These are phyloP conservation scores for Phyllostomus discolor DNA, from an alignment of 2,113 vertebrate genomes.

Conservation along the genomic window DNA sequence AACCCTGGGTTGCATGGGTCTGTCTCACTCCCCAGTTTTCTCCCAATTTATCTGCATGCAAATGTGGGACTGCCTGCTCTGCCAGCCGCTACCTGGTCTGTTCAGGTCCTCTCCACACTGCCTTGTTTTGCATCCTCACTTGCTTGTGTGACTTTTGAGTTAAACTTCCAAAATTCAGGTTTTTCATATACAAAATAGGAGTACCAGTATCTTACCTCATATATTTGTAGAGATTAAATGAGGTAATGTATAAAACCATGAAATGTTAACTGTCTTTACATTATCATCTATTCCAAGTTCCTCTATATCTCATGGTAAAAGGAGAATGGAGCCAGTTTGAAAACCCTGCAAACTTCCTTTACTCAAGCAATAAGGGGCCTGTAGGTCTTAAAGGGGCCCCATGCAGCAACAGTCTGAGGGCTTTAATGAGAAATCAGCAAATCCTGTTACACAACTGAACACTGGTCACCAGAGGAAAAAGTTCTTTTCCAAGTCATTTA, in stretches of 20 bases:
- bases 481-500: neutral
- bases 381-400: neutral
- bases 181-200: constrained; percentile 1
- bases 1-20: too few relatives aligned
- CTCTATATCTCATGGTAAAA: neutral
- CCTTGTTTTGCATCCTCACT: neutral
- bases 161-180: neutral
- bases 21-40: too few relatives aligned
- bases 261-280: neutral
- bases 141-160: neutral
- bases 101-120: too few relatives aligned
- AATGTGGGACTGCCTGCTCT: too few relatives aligned
- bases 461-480: neutral
- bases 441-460: neutral
- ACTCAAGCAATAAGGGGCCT: neutral
- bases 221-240: neutral
- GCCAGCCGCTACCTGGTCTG: too few relatives aligned
- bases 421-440: constrained; percentile 12
- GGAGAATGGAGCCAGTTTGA: neutral
- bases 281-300: neutral
- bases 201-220: neutral
- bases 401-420: neutral
- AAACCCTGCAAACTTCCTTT: neutral
- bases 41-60: too few relatives aligned
- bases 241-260: neutral